Percentiles rank a stretch among this genome's conserved stretches.
Conservation (phyloP, 2,113 vertebrate species). For the Pangasianodon hypophthalmus region DNA sequence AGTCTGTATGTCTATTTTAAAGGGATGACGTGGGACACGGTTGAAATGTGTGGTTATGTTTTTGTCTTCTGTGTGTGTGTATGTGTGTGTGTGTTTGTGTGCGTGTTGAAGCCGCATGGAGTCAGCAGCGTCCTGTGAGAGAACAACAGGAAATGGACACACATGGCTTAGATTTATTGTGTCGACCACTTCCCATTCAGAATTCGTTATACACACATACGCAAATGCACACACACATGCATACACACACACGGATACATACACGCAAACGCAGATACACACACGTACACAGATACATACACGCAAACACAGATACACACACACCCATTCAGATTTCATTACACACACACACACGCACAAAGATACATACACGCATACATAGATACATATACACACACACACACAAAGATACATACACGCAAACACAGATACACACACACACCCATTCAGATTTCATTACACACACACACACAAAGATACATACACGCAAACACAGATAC, state of each 20-base stretch:
- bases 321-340: no score
- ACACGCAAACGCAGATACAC: no score
- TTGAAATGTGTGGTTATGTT: not conserved
- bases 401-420: no score
- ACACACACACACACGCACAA: no score
- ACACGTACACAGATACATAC: not conserved
- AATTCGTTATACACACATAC: conserved; percentile 78
- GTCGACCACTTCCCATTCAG: conserved; percentile 84
- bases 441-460: not conserved
- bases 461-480: no score
- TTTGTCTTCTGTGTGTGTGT: conserved; percentile 2
- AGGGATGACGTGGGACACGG: not conserved
- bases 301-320: not conserved
- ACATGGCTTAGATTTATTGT: conserved; percentile 92
- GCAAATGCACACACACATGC: not conserved
- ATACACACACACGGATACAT: not conserved
- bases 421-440: not conserved
- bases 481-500: no score
- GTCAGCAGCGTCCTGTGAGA: conserved; percentile 84
- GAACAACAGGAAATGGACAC: conserved; percentile 92
- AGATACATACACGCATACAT: not conserved
- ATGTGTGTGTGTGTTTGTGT: conserved; percentile 7
- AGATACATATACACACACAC: not conserved
- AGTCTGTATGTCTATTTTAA: not conserved
- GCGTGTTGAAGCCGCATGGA: conserved; percentile 53